Conservation (phyloP, 2,888 invertebrate species). For the Alviniconcha strummeri region DNA sequence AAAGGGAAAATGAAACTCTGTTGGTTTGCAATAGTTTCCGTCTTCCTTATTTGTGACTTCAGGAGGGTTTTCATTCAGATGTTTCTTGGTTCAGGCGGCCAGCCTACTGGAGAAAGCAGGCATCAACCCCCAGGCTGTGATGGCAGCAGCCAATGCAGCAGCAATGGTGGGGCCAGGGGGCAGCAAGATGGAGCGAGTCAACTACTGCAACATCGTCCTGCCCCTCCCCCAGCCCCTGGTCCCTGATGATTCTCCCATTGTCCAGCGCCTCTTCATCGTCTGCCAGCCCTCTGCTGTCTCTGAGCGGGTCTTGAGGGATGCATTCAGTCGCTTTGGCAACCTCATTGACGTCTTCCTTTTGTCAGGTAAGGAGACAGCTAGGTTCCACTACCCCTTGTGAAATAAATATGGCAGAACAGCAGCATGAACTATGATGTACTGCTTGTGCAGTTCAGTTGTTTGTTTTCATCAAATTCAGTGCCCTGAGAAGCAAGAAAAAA, state of each 20-base stretch:
- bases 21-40: no score
- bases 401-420: no score
- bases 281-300: slow-evolving; percentile 82
- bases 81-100: slow-evolving; percentile 52
- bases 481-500: no score
- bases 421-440: no score
- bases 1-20: no score
- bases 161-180: slow-evolving; percentile 37
- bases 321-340: slow-evolving; percentile 92
- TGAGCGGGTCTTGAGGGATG: slow-evolving; percentile 86
- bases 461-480: no score
- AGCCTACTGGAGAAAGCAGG: slow-evolving; percentile 62
- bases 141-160: slow-evolving; percentile 38
- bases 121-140: slow-evolving; percentile 58
- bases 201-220: slow-evolving; percentile 78
- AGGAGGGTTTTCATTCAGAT: no score
- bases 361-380: slow-evolving; percentile 77
- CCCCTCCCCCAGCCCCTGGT: slow-evolving; percentile 75
- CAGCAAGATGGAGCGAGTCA: slow-evolving; percentile 54
- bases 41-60: no score
- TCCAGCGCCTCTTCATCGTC: slow-evolving; percentile 77
- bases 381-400: no score
- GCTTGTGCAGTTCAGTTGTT: no score
- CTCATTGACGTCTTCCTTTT: slow-evolving; percentile 92
- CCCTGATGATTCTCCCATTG: slow-evolving; percentile 73